Evolutionary conservation across 2,888 invertebrate genomes (phyloP), one percentile per base, ranked within the genome.

Genomic region (Agriotes lineatus): DNA sequence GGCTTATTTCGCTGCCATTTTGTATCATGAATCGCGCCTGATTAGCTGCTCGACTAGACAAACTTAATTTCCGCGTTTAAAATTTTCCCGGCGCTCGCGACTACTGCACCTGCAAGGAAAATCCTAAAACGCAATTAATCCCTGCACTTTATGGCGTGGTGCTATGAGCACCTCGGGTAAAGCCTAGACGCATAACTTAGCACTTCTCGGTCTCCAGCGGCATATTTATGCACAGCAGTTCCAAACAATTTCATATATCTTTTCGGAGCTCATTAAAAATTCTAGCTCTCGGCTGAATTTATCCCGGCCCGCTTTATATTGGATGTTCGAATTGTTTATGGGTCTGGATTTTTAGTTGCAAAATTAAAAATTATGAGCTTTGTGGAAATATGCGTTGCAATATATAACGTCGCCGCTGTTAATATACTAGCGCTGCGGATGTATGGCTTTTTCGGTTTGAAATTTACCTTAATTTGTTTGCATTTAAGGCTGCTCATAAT

Each of bases 171-270:
- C 76, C 79, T 75, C 74, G 78, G 76, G 77, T 77, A 52, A 52
- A 52, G 52, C 52, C 52, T 52, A 52, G 52, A 52, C 52, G 76
- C 79, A 80, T 80, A 80, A 80, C 76, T 80, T 78, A 75, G 74
- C 72, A 70, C 76, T 74, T 74, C 72, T 52, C 33, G 52, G 52
- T 52, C 78, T 75, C 78, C 57, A 25, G 77, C 72, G 80, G 76
- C 79, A 78, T 80, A 78, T 80, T 80, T 79, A 80, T 77, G 78
- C 77, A 76, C 77, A 73, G 74, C 73, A 76, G 74, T 79, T 75
- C 76, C 77, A 77, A 77, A 78, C 79, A 76, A 76, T 78, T 78
- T 76, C 77, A 78, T 78, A 78, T 80, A 78, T 78, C 77, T 75
- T 69, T 69, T 71, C 71, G 54, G 71, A 72, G 74, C 77, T 80